Evolutionary conservation across 2,113 vertebrate genomes (phyloP).

Genomic region (Thalassarche chlororhynchos): DNA sequence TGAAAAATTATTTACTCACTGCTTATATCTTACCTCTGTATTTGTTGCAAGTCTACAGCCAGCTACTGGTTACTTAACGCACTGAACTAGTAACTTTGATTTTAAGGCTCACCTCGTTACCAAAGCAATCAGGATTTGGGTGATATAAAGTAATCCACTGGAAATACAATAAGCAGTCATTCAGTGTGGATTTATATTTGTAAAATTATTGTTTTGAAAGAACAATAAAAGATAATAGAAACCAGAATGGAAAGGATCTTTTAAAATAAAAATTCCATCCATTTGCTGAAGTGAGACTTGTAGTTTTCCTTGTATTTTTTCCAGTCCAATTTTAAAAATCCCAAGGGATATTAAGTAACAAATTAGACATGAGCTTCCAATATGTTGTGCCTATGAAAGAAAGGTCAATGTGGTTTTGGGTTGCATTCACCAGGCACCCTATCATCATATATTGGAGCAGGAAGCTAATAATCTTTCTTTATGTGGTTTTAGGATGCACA

Average conservation of each 20-base stretch:
- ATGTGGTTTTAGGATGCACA: conserved; percentile 48
- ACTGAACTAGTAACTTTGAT: neutral
- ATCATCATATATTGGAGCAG: neutral
- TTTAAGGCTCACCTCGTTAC: neutral
- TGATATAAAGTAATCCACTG: neutral
- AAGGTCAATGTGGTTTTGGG: conserved; percentile 36
- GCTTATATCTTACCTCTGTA: neutral
- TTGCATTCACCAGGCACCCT: conserved; percentile 22
- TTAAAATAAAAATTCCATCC: neutral
- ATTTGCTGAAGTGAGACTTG: neutral
- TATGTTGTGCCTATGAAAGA: neutral
- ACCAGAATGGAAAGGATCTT: neutral
- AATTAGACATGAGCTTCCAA: conserved; percentile 43
- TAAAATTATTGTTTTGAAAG: neutral
- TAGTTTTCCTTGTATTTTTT: neutral
- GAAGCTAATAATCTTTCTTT: conserved; percentile 55
- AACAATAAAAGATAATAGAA: neutral
- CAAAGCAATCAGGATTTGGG: neutral
- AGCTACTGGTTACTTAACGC: neutral
- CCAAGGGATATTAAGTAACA: neutral
- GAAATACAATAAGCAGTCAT: neutral
- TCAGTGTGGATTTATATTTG: neutral
- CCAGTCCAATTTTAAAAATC: conserved; percentile 11
- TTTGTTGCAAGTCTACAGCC: neutral
- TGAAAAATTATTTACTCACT: neutral